Base-by-base conservation (phyloP, 2,113 vertebrate genomes). In the Bambusicola thoracicus region DNA sequence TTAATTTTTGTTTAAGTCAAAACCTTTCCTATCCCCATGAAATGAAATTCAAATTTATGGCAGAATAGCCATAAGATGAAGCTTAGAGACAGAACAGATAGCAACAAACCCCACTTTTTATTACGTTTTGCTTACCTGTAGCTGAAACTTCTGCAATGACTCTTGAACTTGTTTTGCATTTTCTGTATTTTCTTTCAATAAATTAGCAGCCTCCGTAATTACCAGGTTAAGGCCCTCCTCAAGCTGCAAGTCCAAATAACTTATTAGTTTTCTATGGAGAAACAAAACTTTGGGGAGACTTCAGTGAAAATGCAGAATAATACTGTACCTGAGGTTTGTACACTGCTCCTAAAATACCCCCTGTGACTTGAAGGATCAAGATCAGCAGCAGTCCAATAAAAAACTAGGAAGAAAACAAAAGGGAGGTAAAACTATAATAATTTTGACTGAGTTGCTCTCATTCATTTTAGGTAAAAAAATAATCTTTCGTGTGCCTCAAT, bases 341-440 rank as follows among this genome's bases (percentile, higher is more conserved):
- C 36, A 95, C 48, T n/a, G 85, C 89, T 86, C 94, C 97, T 86
- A 98, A 41, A 86, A 97, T 3, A 17, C 98, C 98, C 67, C 97
- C 96, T 43, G 68, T 66, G 40, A 98, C 1, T 67, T 98, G 98
- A 95, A 98, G 92, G 21, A 97, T 62, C 89, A 98, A 89, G 75
- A 98, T 97, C 76, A 98, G 74, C 76, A 98, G 92, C 67, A 98
- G 91, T 34, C 95, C 96, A 43, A 98, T 92, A 82, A 98, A 98
- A 94, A 98, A 98, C 98, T 98, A 74, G 8, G 22, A 83, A 88
- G 13, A 73, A 92, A 91, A 87, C 5, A 95, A 74, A 63, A 67
- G 8, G 6, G 1, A 10, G 25, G 83, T 10, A 53, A 72, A 68
- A 70, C 12, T 40, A 13, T 19, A 76, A 61, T 22, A 40, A 18